Percentiles rank a stretch among this genome's conserved stretches.
These are phyloP conservation scores for Callyntrura guangdongensis DNA, from an alignment of 2,888 invertebrate species.

Conservation along the genomic window DNA sequence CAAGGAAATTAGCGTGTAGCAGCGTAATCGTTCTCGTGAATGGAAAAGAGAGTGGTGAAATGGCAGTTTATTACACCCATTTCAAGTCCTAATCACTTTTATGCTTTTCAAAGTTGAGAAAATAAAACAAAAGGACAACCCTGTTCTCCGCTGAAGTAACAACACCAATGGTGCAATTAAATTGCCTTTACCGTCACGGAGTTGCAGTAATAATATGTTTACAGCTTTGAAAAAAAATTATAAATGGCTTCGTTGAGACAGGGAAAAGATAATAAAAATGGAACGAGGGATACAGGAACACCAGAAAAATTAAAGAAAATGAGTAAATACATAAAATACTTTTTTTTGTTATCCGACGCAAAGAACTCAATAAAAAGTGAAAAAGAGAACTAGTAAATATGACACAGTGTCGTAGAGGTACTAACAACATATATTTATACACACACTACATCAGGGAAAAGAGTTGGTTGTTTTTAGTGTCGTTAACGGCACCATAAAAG, in stretches of 20 bases:
- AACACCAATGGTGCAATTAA: background rate
- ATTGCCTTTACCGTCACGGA: background rate
- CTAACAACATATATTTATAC: background rate
- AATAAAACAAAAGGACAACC: slow-evolving; percentile 18
- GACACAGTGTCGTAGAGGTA: slow-evolving; percentile 1
- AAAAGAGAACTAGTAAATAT: slow-evolving; percentile 10
- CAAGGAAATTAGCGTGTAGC: background rate
- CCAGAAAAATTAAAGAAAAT: slow-evolving; percentile 37
- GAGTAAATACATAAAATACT: slow-evolving; percentile 52
- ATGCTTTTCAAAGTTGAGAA: slow-evolving; percentile 16
- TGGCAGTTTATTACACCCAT: slow-evolving; percentile 28
- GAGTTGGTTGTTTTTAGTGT: slow-evolving; percentile 52
- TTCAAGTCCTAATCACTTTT: slow-evolving; percentile 28
- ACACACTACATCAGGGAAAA: slow-evolving; percentile 25
- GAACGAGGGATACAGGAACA: background rate
- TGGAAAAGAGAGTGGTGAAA: slow-evolving; percentile 22
- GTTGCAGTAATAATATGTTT: background rate
- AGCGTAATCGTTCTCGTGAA: background rate
- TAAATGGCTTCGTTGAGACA: background rate
- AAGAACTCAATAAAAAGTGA: slow-evolving; percentile 48
- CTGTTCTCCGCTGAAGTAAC: background rate
- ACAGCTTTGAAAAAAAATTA: slow-evolving; percentile 3
- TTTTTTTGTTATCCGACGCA: slow-evolving; percentile 15
- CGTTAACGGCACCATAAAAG: slow-evolving; percentile 63
- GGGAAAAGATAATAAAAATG: slow-evolving; percentile 18